Conservation (phyloP, 2,113 vertebrate species). For the Microtus ochrogaster region DNA sequence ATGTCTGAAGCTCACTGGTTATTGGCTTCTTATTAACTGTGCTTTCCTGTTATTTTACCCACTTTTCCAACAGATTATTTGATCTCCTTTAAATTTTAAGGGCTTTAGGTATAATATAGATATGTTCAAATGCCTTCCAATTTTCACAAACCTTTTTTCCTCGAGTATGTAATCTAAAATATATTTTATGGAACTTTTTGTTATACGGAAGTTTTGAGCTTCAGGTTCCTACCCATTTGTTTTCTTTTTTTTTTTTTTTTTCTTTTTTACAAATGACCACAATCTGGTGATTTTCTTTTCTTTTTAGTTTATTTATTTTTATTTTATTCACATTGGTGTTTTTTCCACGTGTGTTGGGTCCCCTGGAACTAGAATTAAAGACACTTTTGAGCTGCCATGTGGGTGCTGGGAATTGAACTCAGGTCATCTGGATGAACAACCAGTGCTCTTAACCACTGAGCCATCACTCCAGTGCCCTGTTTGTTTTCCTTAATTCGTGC, state of each 20-base stretch:
- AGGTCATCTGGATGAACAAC: no score
- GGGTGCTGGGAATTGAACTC: no score
- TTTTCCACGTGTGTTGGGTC: no score
- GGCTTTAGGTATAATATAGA: neutral
- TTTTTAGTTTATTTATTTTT: no score
- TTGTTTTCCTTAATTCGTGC: conserved; percentile 28
- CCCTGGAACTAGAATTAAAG: no score
- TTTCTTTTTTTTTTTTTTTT: no score
- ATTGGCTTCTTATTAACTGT: neutral
- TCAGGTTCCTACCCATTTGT: neutral
- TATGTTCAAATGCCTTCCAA: neutral
- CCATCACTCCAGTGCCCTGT: neutral
- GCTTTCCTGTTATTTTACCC: conserved; percentile 15
- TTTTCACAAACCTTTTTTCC: neutral
- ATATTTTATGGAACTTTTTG: neutral
- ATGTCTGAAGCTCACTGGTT: neutral
- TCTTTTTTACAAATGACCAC: no score
- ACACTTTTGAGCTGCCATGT: no score
- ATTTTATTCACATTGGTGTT: no score
- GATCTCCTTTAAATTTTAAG: neutral
- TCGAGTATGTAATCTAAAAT: neutral
- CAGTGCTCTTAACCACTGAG: no score
- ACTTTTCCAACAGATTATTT: neutral
- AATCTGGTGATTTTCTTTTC: no score
- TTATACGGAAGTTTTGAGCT: neutral